Evolutionary conservation across 2,797 vertebrate species (phyloP).

Genomic region (Xerus rutilus): DNA sequence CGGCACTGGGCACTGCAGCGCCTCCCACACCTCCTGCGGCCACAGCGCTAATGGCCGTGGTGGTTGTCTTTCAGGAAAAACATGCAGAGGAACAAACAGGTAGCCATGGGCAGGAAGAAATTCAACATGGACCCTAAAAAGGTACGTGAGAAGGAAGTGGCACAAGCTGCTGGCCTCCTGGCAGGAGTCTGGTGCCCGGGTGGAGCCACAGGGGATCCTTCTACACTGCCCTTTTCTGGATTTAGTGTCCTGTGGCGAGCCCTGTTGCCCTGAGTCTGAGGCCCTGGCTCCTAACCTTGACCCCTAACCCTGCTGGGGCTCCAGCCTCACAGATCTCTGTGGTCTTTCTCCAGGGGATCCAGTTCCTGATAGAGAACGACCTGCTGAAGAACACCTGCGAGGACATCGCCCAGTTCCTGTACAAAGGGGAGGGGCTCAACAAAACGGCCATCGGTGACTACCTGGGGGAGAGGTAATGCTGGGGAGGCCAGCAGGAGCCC

Average conservation of each 20-base stretch:
- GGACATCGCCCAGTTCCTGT: conserved; percentile 96
- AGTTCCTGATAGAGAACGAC: conserved; percentile 96
- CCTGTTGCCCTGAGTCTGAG: background rate
- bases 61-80: conserved; percentile 92
- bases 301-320: too few species aligned
- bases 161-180: background rate
- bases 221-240: background rate
- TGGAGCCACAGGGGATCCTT: background rate
- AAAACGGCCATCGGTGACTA: conserved; percentile 98
- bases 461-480: conserved; percentile 94
- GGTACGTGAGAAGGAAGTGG: conserved; percentile 86
- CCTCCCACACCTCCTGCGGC: rapidly evolving
- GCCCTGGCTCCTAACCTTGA: background rate
- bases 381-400: conserved; percentile 95
- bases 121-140: conserved; percentile 99
- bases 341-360: conserved; percentile 92
- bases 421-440: conserved; percentile 97
- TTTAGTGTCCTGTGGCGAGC: background rate
- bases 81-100: conserved; percentile 99
- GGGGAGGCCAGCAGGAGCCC: background rate
- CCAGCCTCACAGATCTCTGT: background rate
- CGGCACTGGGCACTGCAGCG: rapidly evolving
- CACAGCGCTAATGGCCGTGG: background rate
- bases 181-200: background rate
- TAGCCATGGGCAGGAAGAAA: conserved; percentile 98